Conservation (phyloP, 2,888 invertebrate genomes). For the Epirrhoe tristata region DNA sequence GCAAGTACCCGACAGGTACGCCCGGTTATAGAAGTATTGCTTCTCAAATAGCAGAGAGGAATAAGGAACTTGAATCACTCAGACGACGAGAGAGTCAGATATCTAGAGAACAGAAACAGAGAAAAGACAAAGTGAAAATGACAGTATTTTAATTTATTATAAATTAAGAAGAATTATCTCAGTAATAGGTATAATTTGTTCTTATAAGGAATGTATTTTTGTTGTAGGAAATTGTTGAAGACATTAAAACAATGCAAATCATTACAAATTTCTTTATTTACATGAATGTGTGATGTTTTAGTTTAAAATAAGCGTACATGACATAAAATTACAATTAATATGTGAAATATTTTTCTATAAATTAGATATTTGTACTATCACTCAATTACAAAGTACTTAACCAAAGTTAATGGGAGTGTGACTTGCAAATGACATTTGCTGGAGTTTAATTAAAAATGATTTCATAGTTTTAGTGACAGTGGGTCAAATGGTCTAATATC, state of each 20-base stretch:
- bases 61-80: slow-evolving; percentile 86
- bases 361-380: slow-evolving; percentile 85
- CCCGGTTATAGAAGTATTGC: slow-evolving; percentile 86
- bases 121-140: slow-evolving; percentile 91
- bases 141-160: slow-evolving; percentile 86
- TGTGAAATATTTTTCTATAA: slow-evolving; percentile 83
- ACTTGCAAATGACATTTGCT: slow-evolving; percentile 84
- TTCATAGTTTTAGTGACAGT: slow-evolving; percentile 73
- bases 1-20: slow-evolving; percentile 86
- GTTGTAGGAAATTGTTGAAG: slow-evolving; percentile 9
- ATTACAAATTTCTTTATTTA: slow-evolving; percentile 84
- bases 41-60: slow-evolving; percentile 86
- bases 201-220: slow-evolving; percentile 3
- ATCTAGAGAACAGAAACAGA: slow-evolving; percentile 88
- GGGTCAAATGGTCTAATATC: slow-evolving; percentile 63
- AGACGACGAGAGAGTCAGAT: slow-evolving; percentile 87
- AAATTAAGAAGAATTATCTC: background rate
- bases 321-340: slow-evolving; percentile 84
- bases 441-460: slow-evolving; percentile 65
- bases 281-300: slow-evolving; percentile 80
- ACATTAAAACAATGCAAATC: slow-evolving; percentile 49
- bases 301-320: slow-evolving; percentile 85
- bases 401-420: slow-evolving; percentile 79
- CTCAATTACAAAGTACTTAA: slow-evolving; percentile 82
- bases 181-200: slow-evolving; percentile 9